These are phyloP conservation scores for Drosophila demipolita DNA, from an alignment of 2,888 invertebrate genomes.

Conservation along the genomic window DNA sequence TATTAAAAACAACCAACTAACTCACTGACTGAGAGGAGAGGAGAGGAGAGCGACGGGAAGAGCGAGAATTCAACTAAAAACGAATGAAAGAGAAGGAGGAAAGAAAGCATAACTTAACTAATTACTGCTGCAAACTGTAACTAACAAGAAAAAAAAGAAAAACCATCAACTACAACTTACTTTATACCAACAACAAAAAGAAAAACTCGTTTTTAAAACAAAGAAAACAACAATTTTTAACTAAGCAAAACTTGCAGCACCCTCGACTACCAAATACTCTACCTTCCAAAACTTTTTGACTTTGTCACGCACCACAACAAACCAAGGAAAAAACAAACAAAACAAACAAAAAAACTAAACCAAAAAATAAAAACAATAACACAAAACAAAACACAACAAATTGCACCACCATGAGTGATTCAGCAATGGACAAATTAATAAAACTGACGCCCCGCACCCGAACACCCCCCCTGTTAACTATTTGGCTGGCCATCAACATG, in stretches of 20 bases:
- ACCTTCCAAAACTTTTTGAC: constrained; percentile 48
- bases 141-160: constrained; percentile 20
- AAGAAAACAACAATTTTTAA: constrained; percentile 46
- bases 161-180: constrained; percentile 65
- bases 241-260: constrained; percentile 61
- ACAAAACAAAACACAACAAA: constrained; percentile 24
- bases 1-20: constrained; percentile 64
- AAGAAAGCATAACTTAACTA: constrained; percentile 34
- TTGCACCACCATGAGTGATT: constrained; percentile 83
- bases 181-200: constrained; percentile 60
- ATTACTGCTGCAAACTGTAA: constrained; percentile 58
- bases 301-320: constrained; percentile 36
- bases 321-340: constrained; percentile 6
- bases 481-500: constrained; percentile 85
- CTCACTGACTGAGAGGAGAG: constrained; percentile 76
- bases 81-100: constrained; percentile 2
- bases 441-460: constrained; percentile 81
- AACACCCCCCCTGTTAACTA: constrained; percentile 83
- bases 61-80: constrained; percentile 15
- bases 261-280: constrained; percentile 34
- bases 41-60: constrained; percentile 15
- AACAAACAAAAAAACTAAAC: constrained; percentile 20
- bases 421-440: constrained; percentile 82
- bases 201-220: constrained; percentile 34
- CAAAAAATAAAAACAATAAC: constrained; percentile 16